Base-by-base conservation (phyloP, 2,888 invertebrate genomes). In the Campoletis raptor region DNA sequence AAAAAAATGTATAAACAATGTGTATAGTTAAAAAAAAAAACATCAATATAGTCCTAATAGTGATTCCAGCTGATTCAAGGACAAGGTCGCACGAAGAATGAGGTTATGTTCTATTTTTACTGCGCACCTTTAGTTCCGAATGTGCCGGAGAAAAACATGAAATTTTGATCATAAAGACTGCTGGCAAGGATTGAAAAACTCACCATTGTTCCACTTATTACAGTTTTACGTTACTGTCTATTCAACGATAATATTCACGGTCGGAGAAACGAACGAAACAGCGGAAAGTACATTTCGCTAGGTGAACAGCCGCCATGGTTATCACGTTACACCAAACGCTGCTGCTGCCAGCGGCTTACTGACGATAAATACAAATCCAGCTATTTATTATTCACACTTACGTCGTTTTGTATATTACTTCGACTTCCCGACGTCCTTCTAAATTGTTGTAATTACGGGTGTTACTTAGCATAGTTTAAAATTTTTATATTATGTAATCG, bases 181-280 rank as follows among this genome's bases (percentile, higher is more conserved):
- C 12, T 30, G 30, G 12, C 15, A 30, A 61, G 15, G n/a, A 2
- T 2, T 57, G 3, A 48, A 64, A n/a, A 36, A 90, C 90, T 77
- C 90, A 93, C 92, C 93, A 93, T 92, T 89, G 69, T 90, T 87
- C 36, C 61, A 40, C 52, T 61, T 82, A 82, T 70, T 87, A 85
- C 77, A 83, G 87, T 84, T 86, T 81, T 73, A 79, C 66, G 70
- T 72, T 72, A 52, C 15, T 73, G 83, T 85, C 72, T 76, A 82
- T 61, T 94, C 93, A 94, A 86, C 93, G 92, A 66, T 90, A 87
- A 86, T 90, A 92, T 88, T 94, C 94, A 92, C 94, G 93, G 91
- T 94, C 94, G 83, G 94, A 94, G 91, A 92, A 94, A 87, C 94
- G 92, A 79, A 93, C 88, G 45, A 93, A 90, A 88, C 91, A 90